Evolutionary conservation across 2,888 invertebrate genomes (phyloP).

Genomic region (Caenorhabditis drosophilae): DNA sequence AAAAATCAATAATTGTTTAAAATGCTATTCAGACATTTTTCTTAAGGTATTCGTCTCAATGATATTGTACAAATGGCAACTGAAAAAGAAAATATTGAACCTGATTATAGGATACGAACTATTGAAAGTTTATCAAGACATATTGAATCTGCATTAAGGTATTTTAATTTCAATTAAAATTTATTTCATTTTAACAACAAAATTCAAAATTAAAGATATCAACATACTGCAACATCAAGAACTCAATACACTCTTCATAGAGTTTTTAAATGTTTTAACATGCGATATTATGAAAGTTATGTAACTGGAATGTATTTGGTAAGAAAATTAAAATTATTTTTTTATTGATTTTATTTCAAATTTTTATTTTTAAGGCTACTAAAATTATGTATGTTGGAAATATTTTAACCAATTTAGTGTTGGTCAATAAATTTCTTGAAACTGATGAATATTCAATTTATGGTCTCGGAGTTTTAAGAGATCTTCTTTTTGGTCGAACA

Average conservation of each 20-base stretch:
- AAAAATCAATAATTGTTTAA: too few relatives aligned
- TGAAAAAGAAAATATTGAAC: slow-evolving; percentile 69
- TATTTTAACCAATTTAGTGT: slow-evolving; percentile 64
- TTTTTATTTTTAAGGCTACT: slow-evolving; percentile 54
- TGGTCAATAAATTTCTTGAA: slow-evolving; percentile 68
- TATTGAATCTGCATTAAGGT: slow-evolving; percentile 67
- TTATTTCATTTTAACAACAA: neutral
- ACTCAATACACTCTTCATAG: slow-evolving; percentile 68
- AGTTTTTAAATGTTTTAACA: slow-evolving; percentile 69
- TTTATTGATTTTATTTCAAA: neutral
- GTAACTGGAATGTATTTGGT: slow-evolving; percentile 69
- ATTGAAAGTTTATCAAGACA: slow-evolving; percentile 68
- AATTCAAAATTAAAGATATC: slow-evolving; percentile 51
- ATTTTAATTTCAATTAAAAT: neutral
- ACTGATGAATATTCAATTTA: slow-evolving; percentile 68
- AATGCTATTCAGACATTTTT: neutral
- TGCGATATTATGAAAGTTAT: slow-evolving; percentile 68
- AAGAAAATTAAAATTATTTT: slow-evolving; percentile 22
- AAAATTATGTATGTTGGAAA: slow-evolving; percentile 68
- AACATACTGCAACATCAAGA: slow-evolving; percentile 67
- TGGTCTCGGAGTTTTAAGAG: slow-evolving; percentile 67
- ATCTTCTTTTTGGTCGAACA: slow-evolving; percentile 63
- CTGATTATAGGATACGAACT: slow-evolving; percentile 67
- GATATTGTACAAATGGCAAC: slow-evolving; percentile 69
- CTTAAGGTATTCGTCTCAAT: slow-evolving; percentile 65